Percentiles rank a stretch among this genome's conserved stretches.
These are phyloP conservation scores for Listronotus oregonensis DNA, from an alignment of 1,140 invertebrate species.

Conservation along the genomic window DNA sequence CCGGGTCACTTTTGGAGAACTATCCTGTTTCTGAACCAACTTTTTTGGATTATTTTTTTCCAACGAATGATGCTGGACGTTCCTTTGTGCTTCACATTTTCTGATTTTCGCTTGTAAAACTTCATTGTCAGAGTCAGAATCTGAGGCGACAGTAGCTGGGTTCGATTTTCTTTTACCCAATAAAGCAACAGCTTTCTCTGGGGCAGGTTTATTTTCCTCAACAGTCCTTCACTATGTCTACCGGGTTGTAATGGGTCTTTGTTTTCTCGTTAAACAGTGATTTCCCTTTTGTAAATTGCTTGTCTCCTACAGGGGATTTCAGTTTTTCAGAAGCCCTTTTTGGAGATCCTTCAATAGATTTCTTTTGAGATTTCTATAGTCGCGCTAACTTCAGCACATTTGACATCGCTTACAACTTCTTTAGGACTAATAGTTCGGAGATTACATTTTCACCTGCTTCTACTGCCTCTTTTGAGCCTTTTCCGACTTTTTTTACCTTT, in stretches of 20 bases:
- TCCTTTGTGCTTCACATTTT: conserved; percentile 6
- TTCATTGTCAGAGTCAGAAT: conserved; percentile 26
- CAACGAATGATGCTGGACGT: neutral
- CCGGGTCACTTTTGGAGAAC: conserved; percentile 4
- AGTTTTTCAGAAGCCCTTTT: conserved; percentile 1
- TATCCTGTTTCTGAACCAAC: neutral
- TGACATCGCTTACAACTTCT: too few species aligned
- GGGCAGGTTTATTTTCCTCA: too few species aligned
- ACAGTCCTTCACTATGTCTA: too few species aligned
- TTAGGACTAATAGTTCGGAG: too few species aligned
- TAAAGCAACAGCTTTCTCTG: neutral
- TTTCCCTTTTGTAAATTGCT: neutral
- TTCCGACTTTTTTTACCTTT: conserved; percentile 32
- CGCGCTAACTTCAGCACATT: neutral
- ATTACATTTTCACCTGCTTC: neutral
- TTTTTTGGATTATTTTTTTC: neutral
- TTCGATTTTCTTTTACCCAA: conserved; percentile 6
- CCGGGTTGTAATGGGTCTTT: neutral
- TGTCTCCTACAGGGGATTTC: neutral
- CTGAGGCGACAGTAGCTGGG: neutral
- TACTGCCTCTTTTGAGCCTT: conserved; percentile 14
- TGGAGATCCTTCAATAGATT: conserved; percentile 6
- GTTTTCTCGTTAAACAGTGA: neutral
- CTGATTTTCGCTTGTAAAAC: conserved; percentile 23
- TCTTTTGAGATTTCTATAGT: conserved; percentile 4